Conservation (phyloP, 2,797 vertebrate genomes). For the Poecile montanus region DNA sequence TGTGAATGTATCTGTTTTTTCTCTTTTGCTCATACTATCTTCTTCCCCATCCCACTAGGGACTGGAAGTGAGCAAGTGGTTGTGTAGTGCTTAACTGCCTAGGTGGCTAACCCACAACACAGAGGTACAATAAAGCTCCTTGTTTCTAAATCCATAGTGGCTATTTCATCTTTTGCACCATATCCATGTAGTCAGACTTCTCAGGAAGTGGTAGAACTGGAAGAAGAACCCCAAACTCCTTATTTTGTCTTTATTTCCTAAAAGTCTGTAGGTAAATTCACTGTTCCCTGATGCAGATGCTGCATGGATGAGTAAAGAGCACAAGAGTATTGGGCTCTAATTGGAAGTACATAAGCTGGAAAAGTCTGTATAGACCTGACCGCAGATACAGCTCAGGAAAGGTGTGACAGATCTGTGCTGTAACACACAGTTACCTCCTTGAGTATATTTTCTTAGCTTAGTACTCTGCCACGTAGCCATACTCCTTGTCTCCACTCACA, state of each 20-base stretch:
- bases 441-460: background rate
- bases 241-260: background rate
- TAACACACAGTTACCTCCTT: background rate
- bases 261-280: background rate
- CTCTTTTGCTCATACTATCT: background rate
- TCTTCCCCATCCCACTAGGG: background rate
- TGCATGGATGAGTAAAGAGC: background rate
- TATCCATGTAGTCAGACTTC: background rate
- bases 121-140: background rate
- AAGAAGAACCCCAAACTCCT: background rate
- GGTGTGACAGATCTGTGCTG: background rate
- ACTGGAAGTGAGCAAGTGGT: background rate
- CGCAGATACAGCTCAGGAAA: background rate
- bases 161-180: background rate
- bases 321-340: background rate
- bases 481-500: background rate
- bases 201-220: background rate
- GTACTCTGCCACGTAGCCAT: fast-evolving
- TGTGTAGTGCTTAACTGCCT: background rate
- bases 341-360: background rate
- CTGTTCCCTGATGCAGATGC: background rate
- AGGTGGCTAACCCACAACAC: background rate
- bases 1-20: background rate
- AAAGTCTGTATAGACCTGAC: background rate
- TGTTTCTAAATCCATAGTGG: background rate